Conservation (phyloP, 2,888 invertebrate genomes). For the Malachius bipustulatus region DNA sequence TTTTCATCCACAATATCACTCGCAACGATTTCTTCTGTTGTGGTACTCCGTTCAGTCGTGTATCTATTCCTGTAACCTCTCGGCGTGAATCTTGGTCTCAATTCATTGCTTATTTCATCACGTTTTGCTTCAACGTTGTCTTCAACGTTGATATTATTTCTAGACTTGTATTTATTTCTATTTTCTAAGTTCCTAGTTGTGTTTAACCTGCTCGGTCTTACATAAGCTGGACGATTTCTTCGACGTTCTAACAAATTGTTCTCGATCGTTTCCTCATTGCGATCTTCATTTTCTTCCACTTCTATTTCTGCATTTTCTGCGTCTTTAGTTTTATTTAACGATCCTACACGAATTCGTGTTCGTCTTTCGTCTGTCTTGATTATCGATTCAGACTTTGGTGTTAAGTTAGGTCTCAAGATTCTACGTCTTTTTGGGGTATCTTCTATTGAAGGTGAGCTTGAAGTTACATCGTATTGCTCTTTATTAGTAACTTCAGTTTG, state of each 20-base stretch:
- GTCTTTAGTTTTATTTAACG: too few species aligned
- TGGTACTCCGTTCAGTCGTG: constrained; percentile 7
- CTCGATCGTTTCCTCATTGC: too few species aligned
- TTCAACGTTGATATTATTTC: not conserved
- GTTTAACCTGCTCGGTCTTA: constrained; percentile 3
- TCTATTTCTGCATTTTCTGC: too few species aligned
- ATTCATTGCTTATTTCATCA: constrained; percentile 5
- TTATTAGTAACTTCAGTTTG: too few species aligned
- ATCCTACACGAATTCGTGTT: too few species aligned
- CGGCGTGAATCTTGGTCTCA: constrained; percentile 12
- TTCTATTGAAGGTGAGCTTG: too few species aligned
- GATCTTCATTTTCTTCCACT: too few species aligned
- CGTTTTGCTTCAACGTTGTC: constrained; percentile 7
- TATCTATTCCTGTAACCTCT: constrained; percentile 7
- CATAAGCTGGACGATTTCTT: not conserved
- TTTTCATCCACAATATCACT: constrained; percentile 1
- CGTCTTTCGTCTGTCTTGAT: too few species aligned
- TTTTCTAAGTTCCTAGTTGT: not conserved
- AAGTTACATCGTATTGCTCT: too few species aligned
- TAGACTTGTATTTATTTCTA: constrained; percentile 1
- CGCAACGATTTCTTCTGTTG: constrained; percentile 8
- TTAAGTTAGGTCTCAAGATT: too few species aligned
- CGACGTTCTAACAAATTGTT: not conserved
- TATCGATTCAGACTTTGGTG: too few species aligned
- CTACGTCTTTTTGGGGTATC: too few species aligned